These are phyloP conservation scores for Eupithecia inturbata DNA, from an alignment of 2,888 invertebrate genomes.

Conservation along the genomic window DNA sequence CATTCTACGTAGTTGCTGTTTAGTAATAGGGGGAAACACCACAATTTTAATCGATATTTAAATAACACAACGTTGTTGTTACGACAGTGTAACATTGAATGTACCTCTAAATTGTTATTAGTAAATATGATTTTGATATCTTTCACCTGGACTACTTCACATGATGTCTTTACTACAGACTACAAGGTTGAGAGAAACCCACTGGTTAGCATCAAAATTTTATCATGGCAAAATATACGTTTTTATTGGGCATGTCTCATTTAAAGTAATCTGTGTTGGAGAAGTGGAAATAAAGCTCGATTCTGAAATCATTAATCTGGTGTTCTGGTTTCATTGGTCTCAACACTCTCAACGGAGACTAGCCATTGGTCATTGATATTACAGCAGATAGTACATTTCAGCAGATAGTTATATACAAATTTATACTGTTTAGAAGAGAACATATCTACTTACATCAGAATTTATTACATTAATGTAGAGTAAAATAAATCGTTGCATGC, in stretches of 20 bases:
- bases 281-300: not conserved
- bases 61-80: not conserved
- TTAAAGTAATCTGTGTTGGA: not conserved
- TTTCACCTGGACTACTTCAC: not conserved
- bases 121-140: not conserved
- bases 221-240: not conserved
- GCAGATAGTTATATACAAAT: too few species aligned
- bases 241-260: not conserved
- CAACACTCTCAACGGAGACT: not conserved
- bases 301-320: not conserved
- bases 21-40: not conserved
- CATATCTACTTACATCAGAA: not conserved
- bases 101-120: not conserved
- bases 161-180: not conserved
- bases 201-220: not conserved
- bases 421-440: not conserved
- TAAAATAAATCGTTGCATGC: conserved; percentile 17
- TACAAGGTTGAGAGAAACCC: not conserved
- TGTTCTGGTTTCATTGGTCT: not conserved
- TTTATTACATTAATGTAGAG: not conserved
- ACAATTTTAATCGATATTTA: not conserved
- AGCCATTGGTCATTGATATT: not conserved
- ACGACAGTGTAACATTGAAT: not conserved
- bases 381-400: too few species aligned
- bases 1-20: not conserved